Evolutionary conservation across 2,113 vertebrate genomes (phyloP), one percentile per base, ranked within the genome.

Genomic region (Podarcis muralis): DNA sequence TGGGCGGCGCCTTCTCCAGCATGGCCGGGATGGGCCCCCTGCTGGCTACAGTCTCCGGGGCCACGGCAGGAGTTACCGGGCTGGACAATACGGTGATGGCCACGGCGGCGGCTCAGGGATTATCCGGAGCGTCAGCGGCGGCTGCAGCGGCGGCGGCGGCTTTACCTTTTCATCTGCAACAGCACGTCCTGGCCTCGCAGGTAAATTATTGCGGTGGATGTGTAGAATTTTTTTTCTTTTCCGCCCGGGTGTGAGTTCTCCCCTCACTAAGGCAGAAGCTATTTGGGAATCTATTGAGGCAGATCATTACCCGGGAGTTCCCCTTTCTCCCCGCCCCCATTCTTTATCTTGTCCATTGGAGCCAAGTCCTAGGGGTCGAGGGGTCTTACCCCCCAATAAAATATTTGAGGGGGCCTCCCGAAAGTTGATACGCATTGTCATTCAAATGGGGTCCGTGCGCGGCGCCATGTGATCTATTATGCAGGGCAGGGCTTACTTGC

Each of bases 151-250:
- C 95, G 6, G 96, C 97, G 0, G 97, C 97, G 13, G 97, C 98
- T 82, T 93, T 99, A 88, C 99, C 99, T 37, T 99, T 99, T 92
- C 99, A 99, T 94, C 97, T 99, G 92, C 99, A 99, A 94, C 99
- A 99, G 93, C 99, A 99, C 16, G 98, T 99, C 93, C 95, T 99
- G 96, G 99, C 99, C 83, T 99, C 99, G 0, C 98, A 99, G 98
- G 99, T 99, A 98, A 18, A 35, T 32, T 22, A 30, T 4, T 8
- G 16, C 65, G 13, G 25, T 30, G 25, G 6, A 27, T 13, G 2
- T 30, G 69, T 27, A 27, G 69, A 71, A 43, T 43, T 43, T 43
- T 43, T 30, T 53, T 53, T 48, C 2, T 48, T 53, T 53, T 53
- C 11, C 2, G 9, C 48, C 48, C 9, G 48, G 11, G 48, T 53